Evolutionary conservation across 2,113 vertebrate genomes (phyloP).

Genomic region (Rhombomys opimus): DNA sequence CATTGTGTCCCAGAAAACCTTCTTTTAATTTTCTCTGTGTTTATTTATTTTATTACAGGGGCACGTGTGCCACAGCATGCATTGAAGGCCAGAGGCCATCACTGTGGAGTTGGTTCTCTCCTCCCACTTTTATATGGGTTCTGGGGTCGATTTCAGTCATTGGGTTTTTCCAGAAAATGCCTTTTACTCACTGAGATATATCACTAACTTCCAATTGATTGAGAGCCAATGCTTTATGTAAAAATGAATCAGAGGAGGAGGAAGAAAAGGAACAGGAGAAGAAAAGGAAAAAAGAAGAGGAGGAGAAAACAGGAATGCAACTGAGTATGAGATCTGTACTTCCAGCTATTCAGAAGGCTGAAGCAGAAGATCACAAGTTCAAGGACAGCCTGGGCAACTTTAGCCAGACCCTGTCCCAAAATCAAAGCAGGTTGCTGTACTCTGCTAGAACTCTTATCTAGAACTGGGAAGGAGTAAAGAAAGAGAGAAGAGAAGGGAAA

Average conservation of each 20-base stretch:
- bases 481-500: neutral
- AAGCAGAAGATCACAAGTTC: neutral
- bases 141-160: neutral
- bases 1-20: neutral
- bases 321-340: neutral
- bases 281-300: neutral
- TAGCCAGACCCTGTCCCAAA: neutral
- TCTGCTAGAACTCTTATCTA: neutral
- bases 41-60: neutral
- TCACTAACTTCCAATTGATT: neutral
- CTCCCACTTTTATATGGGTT: neutral
- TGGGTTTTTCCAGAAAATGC: neutral
- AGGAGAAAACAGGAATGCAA: neutral
- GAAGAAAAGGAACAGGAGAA: neutral
- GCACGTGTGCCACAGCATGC: neutral
- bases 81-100: neutral
- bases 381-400: neutral
- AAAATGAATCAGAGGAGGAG: conserved; percentile 2
- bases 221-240: neutral
- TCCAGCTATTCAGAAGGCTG: neutral
- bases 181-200: neutral
- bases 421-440: neutral
- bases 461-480: neutral
- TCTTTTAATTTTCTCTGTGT: neutral
- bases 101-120: neutral